phyloP scores from a whole-genome alignment of 2,888 invertebrate genomes.

The Marronus borbonicus region DNA sequence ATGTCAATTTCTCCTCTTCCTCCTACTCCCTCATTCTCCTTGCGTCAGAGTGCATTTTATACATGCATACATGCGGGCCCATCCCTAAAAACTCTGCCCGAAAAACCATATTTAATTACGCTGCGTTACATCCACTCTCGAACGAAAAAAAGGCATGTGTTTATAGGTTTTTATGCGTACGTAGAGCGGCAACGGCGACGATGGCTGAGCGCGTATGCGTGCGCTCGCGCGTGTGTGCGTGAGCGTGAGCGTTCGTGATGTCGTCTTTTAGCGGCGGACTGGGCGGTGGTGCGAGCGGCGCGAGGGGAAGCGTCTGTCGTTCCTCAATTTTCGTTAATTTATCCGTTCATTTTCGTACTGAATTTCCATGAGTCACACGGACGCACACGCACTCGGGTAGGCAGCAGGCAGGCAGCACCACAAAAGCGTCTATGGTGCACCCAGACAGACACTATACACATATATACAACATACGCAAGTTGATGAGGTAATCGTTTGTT shows the following conservation, averaged over 20 bases:
- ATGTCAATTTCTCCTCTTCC: slow-evolving; percentile 3
- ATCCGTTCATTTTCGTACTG: slow-evolving; percentile 52
- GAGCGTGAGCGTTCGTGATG: not conserved
- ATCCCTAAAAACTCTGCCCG: slow-evolving; percentile 47
- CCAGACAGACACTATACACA: too few species aligned
- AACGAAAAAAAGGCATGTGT: slow-evolving; percentile 45
- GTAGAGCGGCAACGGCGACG: not conserved
- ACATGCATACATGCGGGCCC: slow-evolving; percentile 35
- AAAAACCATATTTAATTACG: slow-evolving; percentile 44
- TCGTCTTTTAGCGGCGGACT: slow-evolving; percentile 13
- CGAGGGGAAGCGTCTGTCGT: slow-evolving; percentile 44
- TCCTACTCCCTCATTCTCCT: not conserved
- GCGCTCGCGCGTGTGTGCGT: not conserved
- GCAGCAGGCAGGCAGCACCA: not conserved
- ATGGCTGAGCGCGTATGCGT: slow-evolving; percentile 2
- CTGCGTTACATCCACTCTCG: slow-evolving; percentile 47
- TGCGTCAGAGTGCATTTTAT: slow-evolving; percentile 26
- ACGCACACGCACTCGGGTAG: slow-evolving; percentile 2
- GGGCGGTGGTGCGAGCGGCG: not conserved
- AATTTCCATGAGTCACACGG: slow-evolving; percentile 47
- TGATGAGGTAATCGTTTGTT: too few species aligned
- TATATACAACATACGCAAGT: too few species aligned
- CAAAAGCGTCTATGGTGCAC: too few species aligned
- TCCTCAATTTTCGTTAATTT: slow-evolving; percentile 52
- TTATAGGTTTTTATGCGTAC: slow-evolving; percentile 33